Base-by-base conservation (phyloP, 2,797 vertebrate genomes). In the Lacerta viridis region DNA sequence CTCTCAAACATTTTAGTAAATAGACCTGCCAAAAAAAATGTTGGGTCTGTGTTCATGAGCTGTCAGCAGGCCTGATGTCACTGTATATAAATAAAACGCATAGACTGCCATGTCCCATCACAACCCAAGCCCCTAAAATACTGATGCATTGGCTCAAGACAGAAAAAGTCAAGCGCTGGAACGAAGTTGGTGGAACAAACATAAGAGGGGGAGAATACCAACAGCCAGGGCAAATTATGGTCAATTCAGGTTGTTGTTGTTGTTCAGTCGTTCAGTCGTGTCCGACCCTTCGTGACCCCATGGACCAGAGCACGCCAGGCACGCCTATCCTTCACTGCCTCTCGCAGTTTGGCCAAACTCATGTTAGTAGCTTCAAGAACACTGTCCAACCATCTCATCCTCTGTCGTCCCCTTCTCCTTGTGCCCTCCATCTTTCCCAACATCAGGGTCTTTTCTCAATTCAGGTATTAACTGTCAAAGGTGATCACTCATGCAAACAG, bases 1-100 rank as follows among this genome's bases (percentile, higher is more conserved):
- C 17, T 89, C 69, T 39, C 83, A 36, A 72, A 50, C 29, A 33
- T 75, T 85, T 72, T 75, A 85, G 78, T 43, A 76, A 81, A 68
- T 55, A 76, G 76, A 59, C 18, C 66, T 72, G 79, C 27, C 50
- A 81, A 75, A 29, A 79, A 78, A 80, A 79, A n/a, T 18, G 33
- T 55, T 83, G 50, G 68, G 41, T 50, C 77, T 80, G 74, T 85
- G 55, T 10, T 74, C 59, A 23, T 29, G 41, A 66, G n/a, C 77
- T 72, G 41, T 39, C 17, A 66, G 41, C 83, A 64, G 50, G 77
- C n/a, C 43, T 13, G 41, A 85, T 75, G 55, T 75, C 41, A 64
- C 74, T 66, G 84, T 36, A 72, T 71, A 61, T 71, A 61, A 78
- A 43, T 33, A 8, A 27, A 10, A 29, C 36, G 1, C 5, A 17